phyloP scores from a whole-genome alignment of 2,888 invertebrate species.

The Eupithecia exiguata region DNA sequence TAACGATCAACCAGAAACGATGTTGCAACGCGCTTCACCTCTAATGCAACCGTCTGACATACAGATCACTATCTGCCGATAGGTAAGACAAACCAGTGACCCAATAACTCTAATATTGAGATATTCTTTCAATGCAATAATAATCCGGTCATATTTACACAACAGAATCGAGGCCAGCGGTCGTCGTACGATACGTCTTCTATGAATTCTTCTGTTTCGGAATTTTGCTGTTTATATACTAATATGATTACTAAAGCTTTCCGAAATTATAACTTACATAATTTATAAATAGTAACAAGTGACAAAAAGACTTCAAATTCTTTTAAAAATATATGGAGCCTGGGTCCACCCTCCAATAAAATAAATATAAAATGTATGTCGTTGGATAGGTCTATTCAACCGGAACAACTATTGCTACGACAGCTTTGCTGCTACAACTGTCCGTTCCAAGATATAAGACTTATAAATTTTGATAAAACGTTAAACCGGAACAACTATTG shows the following conservation, averaged over 20 bases:
- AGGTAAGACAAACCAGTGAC: conserved; percentile 31
- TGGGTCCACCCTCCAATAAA: no score
- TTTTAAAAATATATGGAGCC: no score
- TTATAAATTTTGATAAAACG: no score
- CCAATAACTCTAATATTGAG: conserved; percentile 29
- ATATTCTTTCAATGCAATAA: conserved; percentile 21
- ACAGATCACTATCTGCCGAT: conserved; percentile 35
- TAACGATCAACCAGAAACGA: conserved; percentile 18
- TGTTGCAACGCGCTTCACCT: conserved; percentile 26
- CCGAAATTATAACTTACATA: neutral
- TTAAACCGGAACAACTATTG: no score
- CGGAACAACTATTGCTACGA: no score
- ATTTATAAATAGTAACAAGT: neutral
- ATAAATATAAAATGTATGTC: no score
- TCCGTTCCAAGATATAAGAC: no score
- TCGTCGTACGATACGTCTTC: conserved; percentile 7
- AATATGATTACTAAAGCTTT: neutral
- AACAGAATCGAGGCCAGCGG: conserved; percentile 24
- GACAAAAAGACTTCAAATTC: no score
- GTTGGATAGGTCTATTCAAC: no score
- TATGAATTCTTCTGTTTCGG: conserved; percentile 11
- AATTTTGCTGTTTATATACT: neutral
- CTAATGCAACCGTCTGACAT: conserved; percentile 28
- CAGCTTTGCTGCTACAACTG: no score
- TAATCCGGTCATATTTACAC: conserved; percentile 24